A percentile compares a stretch with the other conserved stretches of the same genome.
These are phyloP conservation scores for Prunella himalayana DNA, from an alignment of 2,113 vertebrate genomes.

Conservation along the genomic window DNA sequence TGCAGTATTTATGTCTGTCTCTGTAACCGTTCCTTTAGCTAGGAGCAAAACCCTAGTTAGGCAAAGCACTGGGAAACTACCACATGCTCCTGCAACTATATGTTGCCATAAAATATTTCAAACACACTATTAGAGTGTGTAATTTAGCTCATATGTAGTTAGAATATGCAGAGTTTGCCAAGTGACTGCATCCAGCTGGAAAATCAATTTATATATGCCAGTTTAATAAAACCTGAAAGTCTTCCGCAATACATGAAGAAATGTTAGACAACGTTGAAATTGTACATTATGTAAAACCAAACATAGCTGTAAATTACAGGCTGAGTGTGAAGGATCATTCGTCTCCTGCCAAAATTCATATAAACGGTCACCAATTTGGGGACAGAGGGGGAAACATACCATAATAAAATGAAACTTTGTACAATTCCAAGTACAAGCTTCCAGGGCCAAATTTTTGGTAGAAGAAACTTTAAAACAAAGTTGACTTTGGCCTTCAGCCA, in stretches of 20 bases:
- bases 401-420: slow-evolving; percentile 11
- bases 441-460: not conserved
- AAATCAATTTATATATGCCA: slow-evolving; percentile 67
- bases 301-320: slow-evolving; percentile 32
- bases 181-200: slow-evolving; percentile 63
- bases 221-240: slow-evolving; percentile 60
- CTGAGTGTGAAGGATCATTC: slow-evolving; percentile 32
- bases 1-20: slow-evolving; percentile 17
- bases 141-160: slow-evolving; percentile 64
- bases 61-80: slow-evolving; percentile 29
- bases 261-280: slow-evolving; percentile 20
- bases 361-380: not conserved
- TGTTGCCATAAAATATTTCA: slow-evolving; percentile 59
- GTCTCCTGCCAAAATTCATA: slow-evolving; percentile 41
- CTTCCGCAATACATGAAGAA: slow-evolving; percentile 9
- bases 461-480: not conserved
- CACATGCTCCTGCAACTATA: slow-evolving; percentile 47
- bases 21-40: slow-evolving; percentile 15
- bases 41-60: slow-evolving; percentile 32
- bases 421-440: not conserved
- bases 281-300: slow-evolving; percentile 44
- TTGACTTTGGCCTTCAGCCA: not conserved
- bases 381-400: not conserved
- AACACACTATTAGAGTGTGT: slow-evolving; percentile 64
- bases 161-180: slow-evolving; percentile 60